Evolutionary conservation across 2,113 vertebrate species (phyloP), one percentile per base, ranked within the genome.

Genomic region (Eulemur rufifrons): DNA sequence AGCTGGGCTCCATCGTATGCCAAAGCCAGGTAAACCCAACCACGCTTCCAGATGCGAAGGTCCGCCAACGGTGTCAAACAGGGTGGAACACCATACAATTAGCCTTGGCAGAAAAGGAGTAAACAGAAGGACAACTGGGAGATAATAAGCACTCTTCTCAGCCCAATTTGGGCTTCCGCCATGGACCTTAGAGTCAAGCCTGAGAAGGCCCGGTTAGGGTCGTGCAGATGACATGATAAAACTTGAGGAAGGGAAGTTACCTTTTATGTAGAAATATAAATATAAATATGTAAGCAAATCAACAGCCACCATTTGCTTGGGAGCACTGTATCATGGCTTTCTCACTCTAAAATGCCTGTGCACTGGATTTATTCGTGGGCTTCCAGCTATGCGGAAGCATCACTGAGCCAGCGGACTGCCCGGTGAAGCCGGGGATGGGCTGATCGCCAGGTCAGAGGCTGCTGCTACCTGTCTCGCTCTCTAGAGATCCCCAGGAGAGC

Each of bases 11-110:
- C 2, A 32, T 1, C 42, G 42, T 37, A 3, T 0, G 63, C 89
- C 56, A 86, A 45, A 54, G 63, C 45, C 92, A 95, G 97, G 97
- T 91, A 73, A 37, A 25, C 4, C 76, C 64, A 20, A 20, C 4
- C 5, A 6, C 1, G 18, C 56, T 23, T 66, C 64, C 59, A 23
- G 0, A 42, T 0, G 3, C 0, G 2, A 34, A 50, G 42, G 71
- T 23, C 34, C 8, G 14, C 66, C 52, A 29, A 0, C 21, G 54
- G 47, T 27, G 21, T 61, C 78, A 18, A 45, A 59, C 54, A n/a
- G 34, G 86, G 88, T 0, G 2, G 64, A 1, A 6, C 59, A 47
- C 34, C 47, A 8, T 5, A 27, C 47, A 9, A 29, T 56, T 13
- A 87, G 74, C 23, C 61, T 61, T 82, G 95, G 78, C 94, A 68